Percentiles rank a stretch among this genome's conserved stretches.
These are phyloP conservation scores for Tachysurus fulvidraco DNA, from an alignment of 2,113 vertebrate genomes.

Conservation along the genomic window DNA sequence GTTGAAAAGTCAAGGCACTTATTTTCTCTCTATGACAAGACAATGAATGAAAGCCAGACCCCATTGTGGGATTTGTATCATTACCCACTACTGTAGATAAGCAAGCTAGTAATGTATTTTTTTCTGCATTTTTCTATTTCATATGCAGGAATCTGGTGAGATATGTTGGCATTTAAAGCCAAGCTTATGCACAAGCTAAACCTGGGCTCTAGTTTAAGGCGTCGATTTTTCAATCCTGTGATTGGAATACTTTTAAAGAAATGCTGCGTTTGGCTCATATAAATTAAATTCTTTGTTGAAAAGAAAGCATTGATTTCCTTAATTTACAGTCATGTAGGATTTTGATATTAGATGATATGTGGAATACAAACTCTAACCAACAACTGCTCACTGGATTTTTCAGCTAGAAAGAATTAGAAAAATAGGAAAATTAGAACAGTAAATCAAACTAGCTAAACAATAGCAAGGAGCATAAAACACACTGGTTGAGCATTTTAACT, in stretches of 20 bases:
- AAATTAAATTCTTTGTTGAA: not conserved
- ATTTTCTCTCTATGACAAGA: not conserved
- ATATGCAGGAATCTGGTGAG: not conserved
- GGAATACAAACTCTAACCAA: too few relatives aligned
- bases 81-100: not conserved
- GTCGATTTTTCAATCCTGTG: not conserved
- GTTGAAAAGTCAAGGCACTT: not conserved
- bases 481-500: too few relatives aligned
- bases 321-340: not conserved
- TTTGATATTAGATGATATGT: not conserved
- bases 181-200: not conserved
- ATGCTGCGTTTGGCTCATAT: not conserved
- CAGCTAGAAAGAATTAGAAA: too few relatives aligned
- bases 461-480: too few relatives aligned
- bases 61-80: not conserved
- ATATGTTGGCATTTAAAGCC: not conserved
- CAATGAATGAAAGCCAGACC: not conserved
- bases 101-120: not conserved
- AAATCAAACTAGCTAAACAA: too few relatives aligned
- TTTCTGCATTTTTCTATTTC: not conserved
- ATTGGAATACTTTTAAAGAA: not conserved
- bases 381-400: too few relatives aligned
- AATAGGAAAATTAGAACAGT: too few relatives aligned
- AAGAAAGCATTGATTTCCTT: not conserved
- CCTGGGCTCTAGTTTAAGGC: not conserved